A percentile compares a stretch with the other conserved stretches of the same genome.
Conservation (phyloP, 2,888 invertebrate species). For the Brachynemurus nebulosus region DNA sequence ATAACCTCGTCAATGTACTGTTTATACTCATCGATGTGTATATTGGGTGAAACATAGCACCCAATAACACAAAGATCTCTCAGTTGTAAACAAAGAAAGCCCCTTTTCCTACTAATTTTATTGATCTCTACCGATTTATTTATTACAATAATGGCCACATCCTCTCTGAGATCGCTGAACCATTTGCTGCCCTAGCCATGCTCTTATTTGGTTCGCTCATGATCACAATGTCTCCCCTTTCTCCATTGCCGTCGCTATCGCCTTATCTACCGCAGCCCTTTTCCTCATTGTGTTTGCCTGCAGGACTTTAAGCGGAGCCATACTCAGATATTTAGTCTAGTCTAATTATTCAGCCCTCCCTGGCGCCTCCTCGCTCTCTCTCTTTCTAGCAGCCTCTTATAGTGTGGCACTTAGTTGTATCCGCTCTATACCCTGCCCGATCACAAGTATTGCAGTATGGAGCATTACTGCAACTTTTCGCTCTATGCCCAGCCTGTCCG, state of each 20-base stretch:
- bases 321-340: background rate
- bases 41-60: no score
- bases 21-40: no score
- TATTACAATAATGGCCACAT: background rate
- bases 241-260: background rate
- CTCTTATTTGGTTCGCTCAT: background rate
- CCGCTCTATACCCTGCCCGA: background rate
- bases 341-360: background rate
- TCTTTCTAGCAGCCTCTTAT: background rate
- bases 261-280: background rate
- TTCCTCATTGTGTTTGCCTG: background rate
- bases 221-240: background rate
- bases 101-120: no score
- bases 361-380: background rate
- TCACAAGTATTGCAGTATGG: background rate
- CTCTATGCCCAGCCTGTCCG: background rate
- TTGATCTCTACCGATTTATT: background rate
- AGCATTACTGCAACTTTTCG: background rate
- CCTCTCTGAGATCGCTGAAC: background rate
- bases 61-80: no score
- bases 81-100: no score
- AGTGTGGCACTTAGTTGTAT: background rate
- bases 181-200: background rate
- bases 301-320: background rate
- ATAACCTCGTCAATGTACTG: no score